Conservation (phyloP, 2,113 vertebrate species). For the Saccopteryx bilineata region DNA sequence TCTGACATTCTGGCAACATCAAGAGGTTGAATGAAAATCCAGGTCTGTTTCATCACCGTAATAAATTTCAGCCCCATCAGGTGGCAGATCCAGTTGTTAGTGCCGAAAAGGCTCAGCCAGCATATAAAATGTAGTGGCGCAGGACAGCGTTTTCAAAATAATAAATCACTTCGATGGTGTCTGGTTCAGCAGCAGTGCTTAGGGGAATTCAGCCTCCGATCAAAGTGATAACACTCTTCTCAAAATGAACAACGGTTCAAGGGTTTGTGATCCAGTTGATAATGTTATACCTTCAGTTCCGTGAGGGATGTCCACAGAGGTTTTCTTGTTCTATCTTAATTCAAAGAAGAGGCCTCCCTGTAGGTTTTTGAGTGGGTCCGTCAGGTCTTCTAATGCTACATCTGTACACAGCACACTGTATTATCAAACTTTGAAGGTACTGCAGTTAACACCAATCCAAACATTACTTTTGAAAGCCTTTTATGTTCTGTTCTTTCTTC, state of each 20-base stretch:
- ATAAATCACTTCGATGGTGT: neutral
- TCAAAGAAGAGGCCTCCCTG: neutral
- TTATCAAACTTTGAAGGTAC: neutral
- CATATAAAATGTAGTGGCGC: neutral
- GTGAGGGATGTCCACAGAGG: neutral
- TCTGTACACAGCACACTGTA: neutral
- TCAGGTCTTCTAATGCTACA: neutral
- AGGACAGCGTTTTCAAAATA: constrained; percentile 43
- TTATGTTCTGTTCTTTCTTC: neutral
- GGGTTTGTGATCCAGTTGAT: neutral
- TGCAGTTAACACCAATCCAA: neutral
- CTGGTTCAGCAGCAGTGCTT: neutral
- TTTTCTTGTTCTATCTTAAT: neutral
- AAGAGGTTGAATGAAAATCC: neutral
- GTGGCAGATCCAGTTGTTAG: neutral
- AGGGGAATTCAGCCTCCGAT: constrained; percentile 11
- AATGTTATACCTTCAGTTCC: neutral
- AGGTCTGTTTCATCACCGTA: neutral
- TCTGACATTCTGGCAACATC: neutral
- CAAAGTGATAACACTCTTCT: neutral
- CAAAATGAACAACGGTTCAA: neutral
- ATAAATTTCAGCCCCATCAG: neutral
- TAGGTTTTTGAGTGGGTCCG: neutral
- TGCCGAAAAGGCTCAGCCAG: constrained; percentile 21
- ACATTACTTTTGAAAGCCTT: neutral